Conservation (phyloP, 2,113 vertebrate genomes). For the Calidris pygmaea region DNA sequence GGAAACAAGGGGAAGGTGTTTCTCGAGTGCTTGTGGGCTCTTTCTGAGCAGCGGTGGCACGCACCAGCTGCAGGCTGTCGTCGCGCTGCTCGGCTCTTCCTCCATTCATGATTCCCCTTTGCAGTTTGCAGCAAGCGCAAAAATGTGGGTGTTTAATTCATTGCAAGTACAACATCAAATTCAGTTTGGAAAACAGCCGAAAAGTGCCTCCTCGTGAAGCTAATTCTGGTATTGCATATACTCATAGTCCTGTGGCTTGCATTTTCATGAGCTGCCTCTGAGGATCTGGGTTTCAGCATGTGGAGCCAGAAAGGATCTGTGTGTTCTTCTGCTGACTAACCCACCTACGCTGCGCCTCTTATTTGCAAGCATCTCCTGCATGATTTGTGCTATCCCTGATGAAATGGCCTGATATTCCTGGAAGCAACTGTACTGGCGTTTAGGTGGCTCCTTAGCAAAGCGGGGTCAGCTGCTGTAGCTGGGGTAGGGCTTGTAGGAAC, state of each 20-base stretch:
- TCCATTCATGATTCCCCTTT: conserved; percentile 19
- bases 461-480: rapidly evolving
- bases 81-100: neutral
- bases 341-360: conserved; percentile 23
- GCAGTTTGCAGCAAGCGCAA: neutral
- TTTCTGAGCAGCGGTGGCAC: neutral
- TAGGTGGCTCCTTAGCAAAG: neutral
- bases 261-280: conserved; percentile 10
- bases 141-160: conserved; percentile 4
- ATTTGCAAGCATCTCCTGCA: conserved; percentile 53
- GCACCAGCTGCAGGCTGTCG: neutral
- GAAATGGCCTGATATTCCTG: neutral
- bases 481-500: rapidly evolving
- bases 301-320: neutral
- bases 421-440: neutral
- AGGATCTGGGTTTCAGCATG: neutral
- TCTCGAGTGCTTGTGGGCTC: rapidly evolving
- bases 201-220: conserved; percentile 33
- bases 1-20: neutral
- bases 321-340: conserved; percentile 48
- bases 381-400: neutral
- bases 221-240: conserved; percentile 13
- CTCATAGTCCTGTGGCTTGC: neutral
- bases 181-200: conserved; percentile 22
- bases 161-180: neutral